A percentile compares a stretch with the other conserved stretches of the same genome.
Evolutionary conservation across 2,113 vertebrate species (phyloP).

Genomic region (Corvus cornix): DNA sequence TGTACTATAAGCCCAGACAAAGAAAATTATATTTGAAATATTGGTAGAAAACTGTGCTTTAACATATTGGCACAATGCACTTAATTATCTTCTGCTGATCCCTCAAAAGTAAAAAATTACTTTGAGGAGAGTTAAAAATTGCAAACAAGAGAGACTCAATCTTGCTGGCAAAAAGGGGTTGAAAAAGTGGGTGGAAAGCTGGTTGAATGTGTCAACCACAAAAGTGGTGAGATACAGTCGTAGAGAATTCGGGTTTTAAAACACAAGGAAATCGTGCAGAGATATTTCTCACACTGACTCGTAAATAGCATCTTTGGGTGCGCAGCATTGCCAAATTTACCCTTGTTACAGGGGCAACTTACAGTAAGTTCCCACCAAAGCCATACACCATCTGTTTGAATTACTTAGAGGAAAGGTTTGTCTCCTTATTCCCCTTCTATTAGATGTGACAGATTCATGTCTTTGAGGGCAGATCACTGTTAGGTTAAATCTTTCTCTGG

Average conservation of each 20-base stretch:
- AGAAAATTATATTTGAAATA: not conserved
- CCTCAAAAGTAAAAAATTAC: not conserved
- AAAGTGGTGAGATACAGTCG: not conserved
- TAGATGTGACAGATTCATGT: conserved; percentile 51
- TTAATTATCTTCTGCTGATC: not conserved
- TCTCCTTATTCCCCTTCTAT: conserved; percentile 33
- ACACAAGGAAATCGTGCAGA: not conserved
- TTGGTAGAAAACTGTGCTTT: not conserved
- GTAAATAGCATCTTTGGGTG: not conserved
- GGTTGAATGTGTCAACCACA: conserved; percentile 39
- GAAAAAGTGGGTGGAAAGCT: conserved; percentile 17
- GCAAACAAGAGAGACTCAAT: not conserved
- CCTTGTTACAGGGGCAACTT: not conserved
- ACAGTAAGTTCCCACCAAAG: not conserved
- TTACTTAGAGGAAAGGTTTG: not conserved
- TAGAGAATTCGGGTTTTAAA: not conserved
- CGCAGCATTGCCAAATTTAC: not conserved
- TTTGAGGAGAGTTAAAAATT: not conserved
- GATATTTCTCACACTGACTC: not conserved
- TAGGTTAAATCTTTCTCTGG: conserved; percentile 41
- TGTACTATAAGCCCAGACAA: not conserved
- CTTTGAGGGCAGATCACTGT: conserved; percentile 47
- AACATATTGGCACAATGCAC: not conserved
- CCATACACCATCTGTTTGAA: not conserved
- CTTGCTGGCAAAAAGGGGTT: not conserved